Conservation (phyloP, 2,888 invertebrate species). For the Drosophila recens region DNA sequence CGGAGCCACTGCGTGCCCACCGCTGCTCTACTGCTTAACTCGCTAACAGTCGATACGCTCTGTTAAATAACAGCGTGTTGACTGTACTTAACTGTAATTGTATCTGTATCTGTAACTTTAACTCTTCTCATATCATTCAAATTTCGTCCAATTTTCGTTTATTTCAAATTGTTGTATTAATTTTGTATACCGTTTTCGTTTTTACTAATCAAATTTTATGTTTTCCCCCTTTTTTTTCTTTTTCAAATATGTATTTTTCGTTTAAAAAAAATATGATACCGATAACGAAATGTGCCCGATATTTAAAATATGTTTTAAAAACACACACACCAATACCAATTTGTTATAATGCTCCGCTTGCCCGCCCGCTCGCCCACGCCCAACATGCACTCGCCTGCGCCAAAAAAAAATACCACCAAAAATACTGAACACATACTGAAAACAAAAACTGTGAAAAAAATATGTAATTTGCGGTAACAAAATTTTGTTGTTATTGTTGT, state of each 20-base stretch:
- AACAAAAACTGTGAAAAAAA: constrained; percentile 25
- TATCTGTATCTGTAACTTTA: constrained; percentile 13
- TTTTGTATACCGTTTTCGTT: constrained; percentile 70
- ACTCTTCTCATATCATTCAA: constrained; percentile 46
- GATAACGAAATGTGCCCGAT: constrained; percentile 74
- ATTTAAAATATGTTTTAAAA: constrained; percentile 16
- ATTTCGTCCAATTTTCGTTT: constrained; percentile 29
- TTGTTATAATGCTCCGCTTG: constrained; percentile 51
- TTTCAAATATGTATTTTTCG: constrained; percentile 56
- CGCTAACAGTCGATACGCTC: constrained; percentile 25
- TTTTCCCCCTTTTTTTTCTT: constrained; percentile 62
- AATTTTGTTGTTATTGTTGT: constrained; percentile 77
- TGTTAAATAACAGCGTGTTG: constrained; percentile 36
- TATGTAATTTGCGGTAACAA: constrained; percentile 71
- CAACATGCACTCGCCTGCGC: constrained; percentile 71
- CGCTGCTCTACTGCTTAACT: constrained; percentile 28
- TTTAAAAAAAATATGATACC: constrained; percentile 28
- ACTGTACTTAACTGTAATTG: constrained; percentile 19
- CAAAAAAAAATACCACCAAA: constrained; percentile 48
- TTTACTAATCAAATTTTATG: constrained; percentile 78
- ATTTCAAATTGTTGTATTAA: constrained; percentile 53
- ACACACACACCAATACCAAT: constrained; percentile 20
- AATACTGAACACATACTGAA: constrained; percentile 41
- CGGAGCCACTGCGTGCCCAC: no score
- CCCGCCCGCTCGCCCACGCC: constrained; percentile 63